Conservation (phyloP, 1,140 invertebrate genomes). For the Riptortus pedestris region DNA sequence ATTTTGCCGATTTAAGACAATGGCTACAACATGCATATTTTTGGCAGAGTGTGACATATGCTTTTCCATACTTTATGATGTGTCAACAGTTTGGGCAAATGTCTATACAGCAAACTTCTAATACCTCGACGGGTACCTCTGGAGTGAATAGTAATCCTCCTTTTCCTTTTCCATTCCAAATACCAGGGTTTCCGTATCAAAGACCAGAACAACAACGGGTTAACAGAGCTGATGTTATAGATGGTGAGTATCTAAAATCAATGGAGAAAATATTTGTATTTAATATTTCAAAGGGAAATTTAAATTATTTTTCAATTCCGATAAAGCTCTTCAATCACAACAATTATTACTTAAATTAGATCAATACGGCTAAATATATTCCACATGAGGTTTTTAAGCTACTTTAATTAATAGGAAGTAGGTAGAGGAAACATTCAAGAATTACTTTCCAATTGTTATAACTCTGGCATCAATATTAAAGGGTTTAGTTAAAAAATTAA, state of each 20-base stretch:
- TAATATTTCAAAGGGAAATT: no score
- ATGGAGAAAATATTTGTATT: no score
- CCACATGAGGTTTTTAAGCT: no score
- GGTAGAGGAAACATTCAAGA: no score
- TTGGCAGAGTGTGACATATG: slow-evolving; percentile 41
- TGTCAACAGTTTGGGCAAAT: slow-evolving; percentile 35
- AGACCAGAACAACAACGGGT: neutral
- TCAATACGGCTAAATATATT: no score
- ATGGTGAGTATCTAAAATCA: neutral
- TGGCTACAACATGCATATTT: slow-evolving; percentile 44
- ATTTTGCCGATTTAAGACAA: slow-evolving; percentile 42
- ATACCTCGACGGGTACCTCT: neutral
- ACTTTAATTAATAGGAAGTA: no score
- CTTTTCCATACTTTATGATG: slow-evolving; percentile 41
- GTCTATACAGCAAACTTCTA: slow-evolving; percentile 4
- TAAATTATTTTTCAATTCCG: no score
- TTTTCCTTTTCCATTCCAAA: neutral
- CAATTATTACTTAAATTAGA: no score
- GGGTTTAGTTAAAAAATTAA: no score
- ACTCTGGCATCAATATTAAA: no score
- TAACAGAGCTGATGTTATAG: neutral
- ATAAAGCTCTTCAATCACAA: no score
- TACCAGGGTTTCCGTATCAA: neutral
- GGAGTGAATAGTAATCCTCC: neutral
- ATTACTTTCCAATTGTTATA: no score